Evolutionary conservation across 2,888 invertebrate species (phyloP), one percentile per base, ranked within the genome.

Genomic region (Drosophila neoperkinsi): DNA sequence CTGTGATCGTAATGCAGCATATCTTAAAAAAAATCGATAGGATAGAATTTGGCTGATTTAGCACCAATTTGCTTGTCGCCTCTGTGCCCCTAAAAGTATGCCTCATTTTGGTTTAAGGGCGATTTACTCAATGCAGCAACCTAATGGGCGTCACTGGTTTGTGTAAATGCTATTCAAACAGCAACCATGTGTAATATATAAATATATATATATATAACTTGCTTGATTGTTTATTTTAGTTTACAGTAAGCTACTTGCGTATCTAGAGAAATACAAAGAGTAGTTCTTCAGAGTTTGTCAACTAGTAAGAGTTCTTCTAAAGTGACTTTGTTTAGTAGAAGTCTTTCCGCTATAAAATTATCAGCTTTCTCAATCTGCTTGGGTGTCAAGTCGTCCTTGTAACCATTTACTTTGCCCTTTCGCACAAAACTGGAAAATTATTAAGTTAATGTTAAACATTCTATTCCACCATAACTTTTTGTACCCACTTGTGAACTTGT

Each of bases 381-480:
- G 0, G 77, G 62, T 0, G 60, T 30, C 11, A 91, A 59, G 18
- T 86, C 91, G 10, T 86, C 81, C 46, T 81, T 82, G 41, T 81
- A 83, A 5, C 79, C 80, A 61, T 83, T 79, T 0, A 85, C 79
- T 63, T 82, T 65, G 7, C 88, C 90, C 4, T 71, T 81, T 21
- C 89, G 74, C 6, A 83, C 25, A 16, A 91, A 91, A 33, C 90
- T 90, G 30, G 0, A 65, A 52, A 16, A 36, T 38, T 5, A 2
- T 11, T 0, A 30, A 36, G 7, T 34, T 1, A 25, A 7, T 51
- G 1, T 16, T 16, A 5, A 31, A 18, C 7, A 13, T n/a, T 18
- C 10, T 4, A 11, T 31, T 21, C 21, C 2, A 30, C 0, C 1
- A 2, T 0, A 16, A 7, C 3, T 25, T 11, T 5, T 33, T 9